Base-by-base conservation (phyloP, 2,797 vertebrate genomes). In the Catharus ustulatus region DNA sequence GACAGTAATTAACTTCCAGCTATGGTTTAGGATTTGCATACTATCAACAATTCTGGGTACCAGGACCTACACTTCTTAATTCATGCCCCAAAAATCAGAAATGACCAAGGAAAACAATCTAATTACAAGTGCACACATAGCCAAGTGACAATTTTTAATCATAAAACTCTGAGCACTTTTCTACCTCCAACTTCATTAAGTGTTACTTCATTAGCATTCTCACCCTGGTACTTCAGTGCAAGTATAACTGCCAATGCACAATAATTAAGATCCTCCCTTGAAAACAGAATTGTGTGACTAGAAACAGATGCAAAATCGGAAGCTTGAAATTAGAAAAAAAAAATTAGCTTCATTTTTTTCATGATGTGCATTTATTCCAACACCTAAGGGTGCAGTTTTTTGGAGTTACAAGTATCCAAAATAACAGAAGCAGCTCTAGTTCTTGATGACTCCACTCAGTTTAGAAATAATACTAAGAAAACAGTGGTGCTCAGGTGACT, bases 181-280 rank as follows among this genome's bases (percentile, higher is more conserved):
- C 32, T 55, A 48, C 34, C 36, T 93, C 40, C 36, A 69, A 9
- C 40, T 73, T n/a, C 55, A 80, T 81, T 46, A 87, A 79, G 18
- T n/a, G 18, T 74, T 66, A 69, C 32, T 86, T 84, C 77, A 93
- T 79, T 69, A 94, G 46, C 49, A 71, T 83, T 92, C 67, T 74
- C 78, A 91, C 48, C 57, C 40, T 14, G 32, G 38, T 46, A 46
- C 34, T 91, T 86, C 30, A 71, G 26, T 84, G 64, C 34, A 80
- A 89, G 13, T 32, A 8, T 23, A 84, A 57, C 29, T 76, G 34
- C 36, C 75, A 67, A 40, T 21, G 54, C 34, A 80, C 38, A 85
- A 45, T n/a, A 82, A 84, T 68, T 67, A 68, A 79, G 40, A 69
- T n/a, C 46, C 17, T 62, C 20, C 36, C 57, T 55, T 76, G 68